Evolutionary conservation across 2,797 vertebrate genomes (phyloP).

Genomic region (Craterocephalus amniculus): DNA sequence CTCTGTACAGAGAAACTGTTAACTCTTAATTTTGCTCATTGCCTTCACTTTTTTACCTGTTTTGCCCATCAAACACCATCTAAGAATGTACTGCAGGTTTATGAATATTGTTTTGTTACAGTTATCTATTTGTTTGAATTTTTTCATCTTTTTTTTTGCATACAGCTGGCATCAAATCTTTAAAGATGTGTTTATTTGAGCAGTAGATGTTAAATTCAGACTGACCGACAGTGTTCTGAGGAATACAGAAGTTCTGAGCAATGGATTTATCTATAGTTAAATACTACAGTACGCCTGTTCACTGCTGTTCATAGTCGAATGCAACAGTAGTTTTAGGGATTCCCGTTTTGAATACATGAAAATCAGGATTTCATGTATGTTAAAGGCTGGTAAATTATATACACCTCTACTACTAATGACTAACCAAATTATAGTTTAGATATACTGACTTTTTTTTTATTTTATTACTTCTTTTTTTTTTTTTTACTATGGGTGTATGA

Average conservation of each 20-base stretch:
- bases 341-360: slow-evolving; percentile 19
- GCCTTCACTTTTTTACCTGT: slow-evolving; percentile 34
- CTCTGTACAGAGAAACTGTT: too few species aligned
- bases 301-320: slow-evolving; percentile 29
- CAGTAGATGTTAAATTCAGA: slow-evolving; percentile 9
- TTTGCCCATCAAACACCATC: slow-evolving; percentile 40
- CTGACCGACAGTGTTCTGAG: slow-evolving; percentile 8
- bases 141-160: slow-evolving; percentile 22
- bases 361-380: slow-evolving; percentile 12
- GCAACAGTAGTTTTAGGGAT: slow-evolving; percentile 28
- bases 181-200: neutral
- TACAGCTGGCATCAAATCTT: slow-evolving; percentile 16
- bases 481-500: slow-evolving; percentile 14
- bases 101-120: slow-evolving; percentile 29
- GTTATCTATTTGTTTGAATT: neutral
- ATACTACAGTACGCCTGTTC: slow-evolving; percentile 12
- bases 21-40: slow-evolving; percentile 53
- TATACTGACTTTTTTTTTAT: neutral
- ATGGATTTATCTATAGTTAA: slow-evolving; percentile 25
- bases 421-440: slow-evolving; percentile 8
- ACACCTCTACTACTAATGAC: slow-evolving; percentile 18
- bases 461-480: slow-evolving; percentile 28
- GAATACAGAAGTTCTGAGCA: slow-evolving; percentile 15
- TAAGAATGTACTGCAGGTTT: slow-evolving; percentile 70
- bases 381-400: slow-evolving; percentile 31